Percentiles rank a stretch among this genome's conserved stretches.
phyloP scores from a whole-genome alignment of 2,113 vertebrate species.

The Coregonus clupeaformis region DNA sequence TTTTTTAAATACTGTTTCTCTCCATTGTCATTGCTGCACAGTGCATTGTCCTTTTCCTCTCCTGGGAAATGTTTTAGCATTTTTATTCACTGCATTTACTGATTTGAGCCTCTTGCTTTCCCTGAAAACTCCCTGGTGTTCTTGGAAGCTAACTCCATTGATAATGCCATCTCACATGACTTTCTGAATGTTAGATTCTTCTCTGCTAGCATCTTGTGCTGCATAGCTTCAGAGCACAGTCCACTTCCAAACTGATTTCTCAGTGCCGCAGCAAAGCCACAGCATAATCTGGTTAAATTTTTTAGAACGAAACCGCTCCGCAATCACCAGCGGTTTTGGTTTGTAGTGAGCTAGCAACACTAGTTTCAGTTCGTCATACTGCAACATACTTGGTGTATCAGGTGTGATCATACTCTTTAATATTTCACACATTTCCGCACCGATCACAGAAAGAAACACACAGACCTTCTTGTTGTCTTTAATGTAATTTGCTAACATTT shows the following conservation, averaged over 20 bases:
- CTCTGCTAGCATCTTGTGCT: conserved; percentile 13
- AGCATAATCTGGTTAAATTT: conserved; percentile 1
- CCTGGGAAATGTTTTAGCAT: background rate
- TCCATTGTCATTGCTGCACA: background rate
- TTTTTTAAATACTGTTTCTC: background rate
- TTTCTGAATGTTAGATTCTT: conserved; percentile 13
- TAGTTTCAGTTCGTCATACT: background rate
- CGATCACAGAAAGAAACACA: conserved; percentile 4
- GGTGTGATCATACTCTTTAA: background rate
- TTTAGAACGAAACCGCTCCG: conserved; percentile 8
- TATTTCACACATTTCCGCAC: background rate
- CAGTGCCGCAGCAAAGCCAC: too few relatives aligned
- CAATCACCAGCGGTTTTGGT: conserved; percentile 6
- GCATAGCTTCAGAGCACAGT: background rate
- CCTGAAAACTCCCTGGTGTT: background rate
- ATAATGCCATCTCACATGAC: conserved; percentile 6
- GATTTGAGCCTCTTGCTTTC: background rate
- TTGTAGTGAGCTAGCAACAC: background rate
- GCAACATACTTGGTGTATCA: background rate
- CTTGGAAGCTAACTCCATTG: background rate
- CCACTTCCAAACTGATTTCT: conserved; percentile 23
- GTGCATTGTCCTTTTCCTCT: background rate
- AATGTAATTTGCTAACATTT: conserved; percentile 1
- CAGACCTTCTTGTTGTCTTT: background rate
- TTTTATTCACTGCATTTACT: background rate